These are phyloP conservation scores for Micromesistius poutassou DNA, from an alignment of 2,797 vertebrate species.

Conservation along the genomic window DNA sequence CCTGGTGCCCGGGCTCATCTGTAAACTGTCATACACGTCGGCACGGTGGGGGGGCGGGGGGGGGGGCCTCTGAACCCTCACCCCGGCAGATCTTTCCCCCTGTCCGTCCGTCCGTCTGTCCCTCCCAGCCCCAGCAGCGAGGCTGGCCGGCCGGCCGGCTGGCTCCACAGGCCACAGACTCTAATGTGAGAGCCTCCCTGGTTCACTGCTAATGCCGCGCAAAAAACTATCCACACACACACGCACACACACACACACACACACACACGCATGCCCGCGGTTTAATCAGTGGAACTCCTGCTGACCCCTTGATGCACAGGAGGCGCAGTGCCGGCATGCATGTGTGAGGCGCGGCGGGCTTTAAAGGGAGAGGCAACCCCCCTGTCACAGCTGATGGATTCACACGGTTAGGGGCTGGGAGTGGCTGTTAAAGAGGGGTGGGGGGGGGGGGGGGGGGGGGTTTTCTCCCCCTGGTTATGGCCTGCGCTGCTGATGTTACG, in stretches of 20 bases:
- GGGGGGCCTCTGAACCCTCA: conserved; percentile 57
- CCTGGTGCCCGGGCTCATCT: conserved; percentile 65
- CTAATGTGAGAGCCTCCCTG: conserved; percentile 36
- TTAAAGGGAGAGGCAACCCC: too few relatives aligned
- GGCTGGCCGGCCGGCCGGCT: conserved; percentile 41
- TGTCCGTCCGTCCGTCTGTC: conserved; percentile 36
- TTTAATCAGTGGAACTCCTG: conserved; percentile 7
- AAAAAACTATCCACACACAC: conserved; percentile 38
- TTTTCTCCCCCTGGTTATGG: too few relatives aligned
- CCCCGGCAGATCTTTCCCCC: conserved; percentile 33
- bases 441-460: too few relatives aligned
- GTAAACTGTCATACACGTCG: conserved; percentile 58
- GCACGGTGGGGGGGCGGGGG: too few relatives aligned
- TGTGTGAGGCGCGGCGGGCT: too few relatives aligned
- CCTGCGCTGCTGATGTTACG: too few relatives aligned
- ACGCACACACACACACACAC: too few relatives aligned
- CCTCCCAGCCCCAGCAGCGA: conserved; percentile 29
- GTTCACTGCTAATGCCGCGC: conserved; percentile 33
- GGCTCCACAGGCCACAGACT: conserved; percentile 44
- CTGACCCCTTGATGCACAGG: conserved; percentile 28
- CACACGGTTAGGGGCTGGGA: too few relatives aligned
- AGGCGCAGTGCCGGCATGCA: too few relatives aligned
- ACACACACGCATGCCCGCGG: conserved; percentile 24
- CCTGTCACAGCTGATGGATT: too few relatives aligned
- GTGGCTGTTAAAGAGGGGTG: too few relatives aligned